A percentile compares a stretch with the other conserved stretches of the same genome.
phyloP scores from a whole-genome alignment of 2,113 vertebrate genomes.

The Corydoras maculifer region DNA sequence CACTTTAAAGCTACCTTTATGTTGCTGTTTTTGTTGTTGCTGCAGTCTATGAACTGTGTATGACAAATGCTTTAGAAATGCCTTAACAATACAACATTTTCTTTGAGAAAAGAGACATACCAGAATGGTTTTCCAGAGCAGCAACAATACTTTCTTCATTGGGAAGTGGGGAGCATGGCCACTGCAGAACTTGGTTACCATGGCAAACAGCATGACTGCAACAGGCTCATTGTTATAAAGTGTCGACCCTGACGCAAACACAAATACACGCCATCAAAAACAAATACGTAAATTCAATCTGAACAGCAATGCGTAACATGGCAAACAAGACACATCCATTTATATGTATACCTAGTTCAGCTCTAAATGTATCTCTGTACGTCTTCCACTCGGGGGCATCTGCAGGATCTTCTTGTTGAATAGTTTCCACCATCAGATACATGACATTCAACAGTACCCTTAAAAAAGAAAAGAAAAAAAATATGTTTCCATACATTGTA shows the following conservation, averaged over 20 bases:
- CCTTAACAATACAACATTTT: too few relatives aligned
- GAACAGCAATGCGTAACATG: background rate
- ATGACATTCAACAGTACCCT: constrained; percentile 96
- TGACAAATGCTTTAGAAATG: too few relatives aligned
- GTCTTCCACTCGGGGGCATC: constrained; percentile 85
- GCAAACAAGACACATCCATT: too few relatives aligned
- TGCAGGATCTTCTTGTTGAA: constrained; percentile 82
- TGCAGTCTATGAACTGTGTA: too few relatives aligned
- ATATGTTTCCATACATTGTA: background rate
- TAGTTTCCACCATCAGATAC: constrained; percentile 93
- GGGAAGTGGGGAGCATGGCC: constrained; percentile 94
- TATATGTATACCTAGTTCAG: constrained; percentile 78
- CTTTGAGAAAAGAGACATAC: constrained; percentile 51
- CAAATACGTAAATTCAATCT: background rate
- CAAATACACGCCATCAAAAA: constrained; percentile 50
- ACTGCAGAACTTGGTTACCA: constrained; percentile 97
- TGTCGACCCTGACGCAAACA: constrained; percentile 69
- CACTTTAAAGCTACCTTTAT: too few relatives aligned
- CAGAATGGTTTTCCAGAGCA: constrained; percentile 93
- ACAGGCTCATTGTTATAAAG: constrained; percentile 91
- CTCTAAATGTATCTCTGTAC: constrained; percentile 83
- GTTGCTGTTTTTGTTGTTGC: too few relatives aligned
- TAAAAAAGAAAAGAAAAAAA: constrained; percentile 6
- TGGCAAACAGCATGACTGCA: constrained; percentile 92
- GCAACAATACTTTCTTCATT: constrained; percentile 91